These are phyloP conservation scores for Stegostoma tigrinum DNA, from an alignment of 2,113 vertebrate genomes.

Conservation along the genomic window DNA sequence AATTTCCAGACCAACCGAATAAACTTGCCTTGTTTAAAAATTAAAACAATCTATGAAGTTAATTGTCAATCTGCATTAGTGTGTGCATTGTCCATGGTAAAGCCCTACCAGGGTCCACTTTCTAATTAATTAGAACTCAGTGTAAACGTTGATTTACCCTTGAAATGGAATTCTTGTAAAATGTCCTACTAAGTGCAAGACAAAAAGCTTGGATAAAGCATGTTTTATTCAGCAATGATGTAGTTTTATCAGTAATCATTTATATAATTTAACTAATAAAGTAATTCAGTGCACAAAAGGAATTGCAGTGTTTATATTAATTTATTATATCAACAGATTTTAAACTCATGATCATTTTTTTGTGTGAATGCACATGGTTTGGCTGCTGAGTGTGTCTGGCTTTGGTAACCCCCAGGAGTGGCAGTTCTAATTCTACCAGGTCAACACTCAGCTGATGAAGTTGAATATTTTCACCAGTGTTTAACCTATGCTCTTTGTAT, in stretches of 20 bases:
- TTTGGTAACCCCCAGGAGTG: neutral
- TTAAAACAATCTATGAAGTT: no score
- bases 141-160: no score
- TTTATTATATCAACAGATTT: neutral
- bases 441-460: neutral
- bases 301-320: neutral
- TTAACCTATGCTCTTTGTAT: constrained; percentile 45
- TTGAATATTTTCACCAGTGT: neutral
- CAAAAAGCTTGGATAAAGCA: no score
- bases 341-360: neutral
- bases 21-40: no score
- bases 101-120: no score
- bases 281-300: neutral
- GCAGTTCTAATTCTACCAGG: neutral
- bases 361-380: neutral
- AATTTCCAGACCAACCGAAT: no score
- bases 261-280: neutral
- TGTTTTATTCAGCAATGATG: no score
- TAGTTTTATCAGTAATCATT: neutral
- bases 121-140: no score
- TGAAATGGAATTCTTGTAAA: no score
- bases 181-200: no score
- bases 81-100: no score
- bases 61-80: no score
- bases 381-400: neutral